phyloP scores from a whole-genome alignment of 2,113 vertebrate species.

The Eulacestoma nigropectus region DNA sequence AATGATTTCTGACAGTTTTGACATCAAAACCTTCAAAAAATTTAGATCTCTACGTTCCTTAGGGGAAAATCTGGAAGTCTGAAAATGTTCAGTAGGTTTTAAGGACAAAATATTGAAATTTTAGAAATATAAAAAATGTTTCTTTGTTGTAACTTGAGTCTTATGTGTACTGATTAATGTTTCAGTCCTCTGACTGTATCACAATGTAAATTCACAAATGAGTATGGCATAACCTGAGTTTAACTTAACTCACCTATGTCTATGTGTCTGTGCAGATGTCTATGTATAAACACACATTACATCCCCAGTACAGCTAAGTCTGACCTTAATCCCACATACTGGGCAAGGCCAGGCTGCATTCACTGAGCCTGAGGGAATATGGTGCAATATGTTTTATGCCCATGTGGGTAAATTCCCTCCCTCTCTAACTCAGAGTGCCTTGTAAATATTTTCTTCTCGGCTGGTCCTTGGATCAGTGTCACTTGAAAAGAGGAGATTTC shows the following conservation, averaged over 20 bases:
- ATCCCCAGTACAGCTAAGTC: neutral
- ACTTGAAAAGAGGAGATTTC: neutral
- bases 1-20: neutral
- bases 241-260: neutral
- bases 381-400: neutral
- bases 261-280: neutral
- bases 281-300: neutral
- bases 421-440: neutral
- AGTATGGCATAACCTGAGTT: neutral
- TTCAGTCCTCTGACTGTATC: neutral
- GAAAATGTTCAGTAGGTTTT: neutral
- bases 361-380: neutral
- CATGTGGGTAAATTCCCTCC: neutral
- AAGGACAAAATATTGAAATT: neutral
- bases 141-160: neutral
- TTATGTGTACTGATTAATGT: rapidly evolving
- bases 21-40: neutral
- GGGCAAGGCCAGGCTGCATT: neutral
- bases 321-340: neutral
- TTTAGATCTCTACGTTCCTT: neutral
- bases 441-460: neutral
- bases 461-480: neutral
- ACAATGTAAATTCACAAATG: neutral
- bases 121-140: neutral
- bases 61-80: neutral